Base-by-base conservation (phyloP, 2,888 invertebrate genomes). In the Euplexia lucipara region DNA sequence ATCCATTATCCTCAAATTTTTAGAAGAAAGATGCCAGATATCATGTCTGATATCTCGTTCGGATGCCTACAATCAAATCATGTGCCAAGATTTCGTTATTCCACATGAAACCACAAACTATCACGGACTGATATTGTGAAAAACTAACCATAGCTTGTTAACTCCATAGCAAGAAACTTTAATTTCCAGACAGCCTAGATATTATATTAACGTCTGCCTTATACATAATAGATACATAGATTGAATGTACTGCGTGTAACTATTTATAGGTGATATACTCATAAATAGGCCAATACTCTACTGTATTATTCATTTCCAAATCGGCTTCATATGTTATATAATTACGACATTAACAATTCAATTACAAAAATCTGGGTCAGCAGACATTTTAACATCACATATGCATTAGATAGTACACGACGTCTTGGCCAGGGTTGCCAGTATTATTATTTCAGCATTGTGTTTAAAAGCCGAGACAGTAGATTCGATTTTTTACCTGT, bases 261-360 rank as follows among this genome's bases (percentile, higher is more conserved):
- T 8, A 14, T 41, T 20, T 4, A 52, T 30, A 65, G 65, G 65
- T 69, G 65, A 53, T 65, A n/a, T 48, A 58, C 51, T 57, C 67
- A 52, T 45, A 44, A 60, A 80, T 69, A 30, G 16, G 48, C 18
- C 44, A 26, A 74, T 75, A 74, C 42, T 52, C 7, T 18, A 41
- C 72, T 70, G 69, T 45, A 72, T n/a, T n/a, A n/a, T 71, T 65
- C 45, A 67, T 83, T 84, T 82, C 70, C 67, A 83, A 82, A 79
- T 70, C 62, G 78, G 68, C 79, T 83, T 83, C 77, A 73, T 70
- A 69, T 69, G 77, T 82, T 82, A 83, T 84, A 84, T 81, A 70
- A 86, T 88, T 86, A 83, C 85, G 71, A 83, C 79, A 88, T 84
- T 77, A 84, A 84, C 80, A 84, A 83, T 85, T 80, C 69, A 77